Percentiles rank a stretch among this genome's conserved stretches.
phyloP scores from a whole-genome alignment of 2,888 invertebrate species.

The Cataglyphis cursor region DNA sequence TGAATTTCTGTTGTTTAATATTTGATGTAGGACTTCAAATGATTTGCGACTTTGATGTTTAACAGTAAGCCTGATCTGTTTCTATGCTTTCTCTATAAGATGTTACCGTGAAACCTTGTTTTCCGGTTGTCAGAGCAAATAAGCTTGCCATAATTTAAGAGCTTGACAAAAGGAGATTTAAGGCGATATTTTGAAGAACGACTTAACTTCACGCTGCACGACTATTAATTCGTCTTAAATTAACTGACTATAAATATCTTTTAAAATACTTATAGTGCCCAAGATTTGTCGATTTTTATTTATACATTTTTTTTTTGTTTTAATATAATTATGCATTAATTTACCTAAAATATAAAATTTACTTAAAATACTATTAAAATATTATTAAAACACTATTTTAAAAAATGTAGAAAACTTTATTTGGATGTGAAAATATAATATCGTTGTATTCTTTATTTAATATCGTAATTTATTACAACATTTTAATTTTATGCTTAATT shows the following conservation, averaged over 20 bases:
- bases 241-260: background rate
- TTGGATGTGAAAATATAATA: background rate
- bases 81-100: background rate
- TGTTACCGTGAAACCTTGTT: background rate
- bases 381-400: too few species aligned
- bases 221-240: background rate
- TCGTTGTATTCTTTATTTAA: background rate
- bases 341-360: background rate
- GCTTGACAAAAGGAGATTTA: background rate
- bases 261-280: background rate
- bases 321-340: background rate
- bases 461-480: background rate
- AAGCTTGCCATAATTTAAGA: constrained; percentile 21
- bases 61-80: background rate
- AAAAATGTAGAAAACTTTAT: background rate
- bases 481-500: background rate
- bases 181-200: background rate
- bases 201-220: too few species aligned
- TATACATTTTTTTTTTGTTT: background rate
- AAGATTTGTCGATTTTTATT: background rate
- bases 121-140: constrained; percentile 16
- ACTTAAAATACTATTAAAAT: too few species aligned
- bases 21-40: background rate
- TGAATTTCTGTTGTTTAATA: constrained; percentile 19
- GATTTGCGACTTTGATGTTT: constrained; percentile 1